Evolutionary conservation across 2,113 vertebrate species (phyloP).

Genomic region (Tursiops truncatus): DNA sequence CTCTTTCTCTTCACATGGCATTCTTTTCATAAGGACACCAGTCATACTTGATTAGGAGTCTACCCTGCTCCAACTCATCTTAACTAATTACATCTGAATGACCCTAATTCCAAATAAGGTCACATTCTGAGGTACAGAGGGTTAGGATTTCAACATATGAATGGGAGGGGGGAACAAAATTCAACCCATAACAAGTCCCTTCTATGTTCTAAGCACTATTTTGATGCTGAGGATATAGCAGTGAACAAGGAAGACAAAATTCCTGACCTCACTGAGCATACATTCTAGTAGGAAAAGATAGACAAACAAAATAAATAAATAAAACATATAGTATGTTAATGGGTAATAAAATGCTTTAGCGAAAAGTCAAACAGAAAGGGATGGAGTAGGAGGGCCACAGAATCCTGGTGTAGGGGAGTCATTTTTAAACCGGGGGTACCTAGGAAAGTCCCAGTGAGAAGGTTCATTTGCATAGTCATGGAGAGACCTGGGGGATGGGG

Average conservation of each 20-base stretch:
- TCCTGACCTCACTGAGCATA: neutral
- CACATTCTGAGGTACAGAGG: neutral
- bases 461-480: neutral
- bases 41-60: neutral
- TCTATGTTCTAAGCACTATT: neutral
- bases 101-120: neutral
- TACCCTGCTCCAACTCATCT: neutral
- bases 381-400: neutral
- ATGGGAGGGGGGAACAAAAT: neutral
- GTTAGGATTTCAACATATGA: neutral
- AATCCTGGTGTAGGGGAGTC: neutral
- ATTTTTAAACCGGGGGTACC: neutral
- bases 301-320: neutral
- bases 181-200: neutral
- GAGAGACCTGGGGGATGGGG: neutral
- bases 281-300: neutral
- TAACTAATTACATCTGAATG: neutral
- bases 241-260: neutral
- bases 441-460: neutral
- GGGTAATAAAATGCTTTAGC: neutral
- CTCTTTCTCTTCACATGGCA: neutral
- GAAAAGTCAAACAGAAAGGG: neutral
- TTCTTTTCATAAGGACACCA: neutral
- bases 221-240: neutral
- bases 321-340: neutral